Conservation (phyloP, 2,888 invertebrate species). For the Eurytoma californica region DNA sequence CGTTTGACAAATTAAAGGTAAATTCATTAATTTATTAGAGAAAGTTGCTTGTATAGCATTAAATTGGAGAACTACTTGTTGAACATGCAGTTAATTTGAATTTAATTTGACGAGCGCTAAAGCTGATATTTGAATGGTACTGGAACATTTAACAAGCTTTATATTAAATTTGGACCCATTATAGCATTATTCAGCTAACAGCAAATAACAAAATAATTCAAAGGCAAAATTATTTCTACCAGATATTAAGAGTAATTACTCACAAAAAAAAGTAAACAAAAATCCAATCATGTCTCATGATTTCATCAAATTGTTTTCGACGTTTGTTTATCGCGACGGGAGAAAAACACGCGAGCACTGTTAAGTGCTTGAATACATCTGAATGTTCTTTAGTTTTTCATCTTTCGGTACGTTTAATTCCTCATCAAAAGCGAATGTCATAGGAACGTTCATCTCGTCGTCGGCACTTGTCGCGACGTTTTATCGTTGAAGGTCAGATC, state of each 20-base stretch:
- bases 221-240: no score
- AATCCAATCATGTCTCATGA: no score
- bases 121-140: neutral
- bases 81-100: constrained; percentile 14
- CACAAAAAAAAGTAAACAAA: no score
- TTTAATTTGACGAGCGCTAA: neutral
- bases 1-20: no score
- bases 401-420: neutral
- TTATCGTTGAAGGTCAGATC: neutral
- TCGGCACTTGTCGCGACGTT: neutral
- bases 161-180: no score
- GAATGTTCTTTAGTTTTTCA: neutral
- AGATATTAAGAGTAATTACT: no score
- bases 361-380: neutral
- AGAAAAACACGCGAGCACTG: neutral
- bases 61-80: constrained; percentile 4
- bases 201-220: no score
- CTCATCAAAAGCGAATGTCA: neutral
- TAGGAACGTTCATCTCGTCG: neutral
- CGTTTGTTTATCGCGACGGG: no score
- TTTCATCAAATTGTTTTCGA: no score
- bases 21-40: no score
- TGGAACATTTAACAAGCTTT: no score
- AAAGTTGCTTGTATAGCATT: neutral
- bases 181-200: no score